Base-by-base conservation (phyloP, 2,888 invertebrate genomes). In the Cataglyphis rosenhaueri region DNA sequence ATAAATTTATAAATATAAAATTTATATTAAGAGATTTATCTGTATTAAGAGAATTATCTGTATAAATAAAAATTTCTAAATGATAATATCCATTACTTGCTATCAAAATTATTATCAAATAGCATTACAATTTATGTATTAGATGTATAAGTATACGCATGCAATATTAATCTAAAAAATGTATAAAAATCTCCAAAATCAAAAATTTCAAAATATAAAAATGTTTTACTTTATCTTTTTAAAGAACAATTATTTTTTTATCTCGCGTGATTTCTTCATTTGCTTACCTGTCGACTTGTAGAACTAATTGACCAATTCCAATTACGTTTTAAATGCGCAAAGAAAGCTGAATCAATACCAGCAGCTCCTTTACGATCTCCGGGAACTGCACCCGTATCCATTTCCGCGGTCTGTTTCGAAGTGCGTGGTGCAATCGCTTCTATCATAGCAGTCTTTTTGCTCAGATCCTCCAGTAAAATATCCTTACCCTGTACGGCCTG, bases 301-400 rank as follows among this genome's bases (percentile, higher is more conserved):
- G 25, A 32, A 70, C 48, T 84, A 3, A 5, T 88, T 15, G 88
- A 92, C 95, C 96, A 96, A 44, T 95, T 95, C 97, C 97, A 97
- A 88, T 96, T 97, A 21, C 96, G 95, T 83, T 96, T 96, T 4
- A 96, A 93, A 90, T 97, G 96, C 0, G 96, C 94, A 94, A 96
- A 97, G 29, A 97, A 94, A 0, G 96, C 95, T 0, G 97, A 97
- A 92, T 97, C 97, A 0, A 97, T 94, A 0, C 98, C 97, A 18
- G 96, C 97, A 0, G 97, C 97, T 1, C 97, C 97, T 79, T 95
- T 94, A 5, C 95, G 95, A 94, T 98, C 97, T 0, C 98, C 98
- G 0, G 97, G 97, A 48, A 97, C 94, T 8, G 94, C 91, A 0
- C 97, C 97, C 6, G 89, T 93, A 89, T 97, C 97, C 61, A 94